Base-by-base conservation (phyloP, 2,888 invertebrate genomes). In the Agrochola lychnidis region DNA sequence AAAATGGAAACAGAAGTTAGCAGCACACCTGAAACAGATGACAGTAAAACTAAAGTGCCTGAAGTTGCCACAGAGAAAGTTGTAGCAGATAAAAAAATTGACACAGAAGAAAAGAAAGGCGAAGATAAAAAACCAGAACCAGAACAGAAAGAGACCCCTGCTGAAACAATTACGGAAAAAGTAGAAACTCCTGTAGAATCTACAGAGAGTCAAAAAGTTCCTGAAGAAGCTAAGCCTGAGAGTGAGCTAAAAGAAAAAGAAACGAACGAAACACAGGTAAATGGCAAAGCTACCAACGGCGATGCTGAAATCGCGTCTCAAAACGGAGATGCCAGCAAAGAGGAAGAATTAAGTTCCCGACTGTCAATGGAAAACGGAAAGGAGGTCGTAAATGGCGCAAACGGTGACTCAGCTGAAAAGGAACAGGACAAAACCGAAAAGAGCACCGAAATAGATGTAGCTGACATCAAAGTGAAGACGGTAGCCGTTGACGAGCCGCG, bases 391-490 rank as follows among this genome's bases (percentile, higher is more conserved):
- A 95, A 93, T 72, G 93, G 93, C 45, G 88, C 92, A 10, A 93
- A 94, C 36, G 93, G 94, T 9, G 91, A 91, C 68, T 85, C 90
- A 3, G 82, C 81, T 83, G 93, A 89, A 42, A 73, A 67, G 85
- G 95, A 90, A 90, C 93, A 92, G 89, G 95, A 92, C 48, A 94
- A 96, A 86, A 96, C 94, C 57, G 97, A 96, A 68, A 92, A 87
- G 70, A 94, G 94, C 78, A 83, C 89, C 3, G 94, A 94, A 68
- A 82, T 89, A 2, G 95, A 94, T 73, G 89, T 93, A 57, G 82
- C 93, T 19, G 97, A 97, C 81, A 97, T 97, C 87, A 97, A 97
- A 94, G 96, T 97, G 42, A 97, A 97, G 94, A 95, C 97, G 82
- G 94, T 97, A 61, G 94, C 97, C 72, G 94, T 96, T n/a, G 96